A percentile compares a stretch with the other conserved stretches of the same genome.
Evolutionary conservation across 2,113 vertebrate genomes (phyloP).

Genomic region (Leptocoma aspasia): DNA sequence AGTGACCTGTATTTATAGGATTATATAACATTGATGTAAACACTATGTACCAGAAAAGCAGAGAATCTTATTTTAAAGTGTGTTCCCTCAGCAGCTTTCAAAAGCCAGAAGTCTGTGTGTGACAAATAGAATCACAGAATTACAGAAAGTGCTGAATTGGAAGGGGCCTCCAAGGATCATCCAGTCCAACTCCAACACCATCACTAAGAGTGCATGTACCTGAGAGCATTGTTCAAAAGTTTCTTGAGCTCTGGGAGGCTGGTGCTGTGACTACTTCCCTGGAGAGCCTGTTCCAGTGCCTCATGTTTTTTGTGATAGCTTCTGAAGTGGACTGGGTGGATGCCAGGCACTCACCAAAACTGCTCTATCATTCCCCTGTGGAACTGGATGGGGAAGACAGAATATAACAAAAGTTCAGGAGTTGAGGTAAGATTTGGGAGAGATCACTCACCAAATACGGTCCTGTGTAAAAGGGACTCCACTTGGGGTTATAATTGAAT

Average conservation of each 20-base stretch:
- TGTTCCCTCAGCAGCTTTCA: neutral
- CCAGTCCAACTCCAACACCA: too few species aligned
- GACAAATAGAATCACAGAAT: neutral
- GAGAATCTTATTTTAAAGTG: neutral
- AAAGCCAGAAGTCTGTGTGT: neutral
- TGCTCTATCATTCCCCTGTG: neutral
- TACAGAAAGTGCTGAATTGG: neutral
- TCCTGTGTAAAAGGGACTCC: neutral
- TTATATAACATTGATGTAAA: neutral
- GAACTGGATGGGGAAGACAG: neutral
- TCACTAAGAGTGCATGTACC: neutral
- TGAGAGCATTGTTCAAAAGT: neutral
- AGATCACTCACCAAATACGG: neutral
- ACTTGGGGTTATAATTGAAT: neutral
- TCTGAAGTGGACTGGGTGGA: neutral
- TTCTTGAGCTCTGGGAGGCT: neutral
- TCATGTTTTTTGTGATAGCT: neutral
- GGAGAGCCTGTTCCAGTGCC: neutral
- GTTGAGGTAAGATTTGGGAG: neutral
- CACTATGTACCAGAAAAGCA: neutral
- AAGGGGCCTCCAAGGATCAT: neutral
- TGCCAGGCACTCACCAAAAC: neutral
- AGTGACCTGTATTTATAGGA: neutral
- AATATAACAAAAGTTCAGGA: neutral
- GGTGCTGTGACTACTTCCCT: neutral